Conservation (phyloP, 2,888 invertebrate genomes). For the Cetonia aurata region DNA sequence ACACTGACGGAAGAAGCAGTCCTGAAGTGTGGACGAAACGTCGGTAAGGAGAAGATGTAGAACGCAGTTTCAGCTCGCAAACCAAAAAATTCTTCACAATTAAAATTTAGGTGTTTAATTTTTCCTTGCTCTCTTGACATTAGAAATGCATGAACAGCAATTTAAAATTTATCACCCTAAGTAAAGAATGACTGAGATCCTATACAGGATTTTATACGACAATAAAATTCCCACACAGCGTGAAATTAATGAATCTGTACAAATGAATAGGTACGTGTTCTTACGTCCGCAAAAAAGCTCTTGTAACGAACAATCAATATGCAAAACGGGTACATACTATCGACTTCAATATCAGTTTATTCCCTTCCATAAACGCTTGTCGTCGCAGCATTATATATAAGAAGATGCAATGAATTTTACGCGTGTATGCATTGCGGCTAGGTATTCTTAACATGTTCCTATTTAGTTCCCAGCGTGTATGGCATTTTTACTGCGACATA, state of each 20-base stretch:
- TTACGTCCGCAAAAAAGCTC: constrained; percentile 1
- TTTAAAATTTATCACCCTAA: too few species aligned
- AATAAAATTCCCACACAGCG: neutral
- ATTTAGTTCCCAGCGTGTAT: constrained; percentile 26
- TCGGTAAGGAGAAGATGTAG: too few species aligned
- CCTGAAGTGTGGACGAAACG: too few species aligned
- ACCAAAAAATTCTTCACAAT: too few species aligned
- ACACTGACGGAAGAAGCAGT: too few species aligned
- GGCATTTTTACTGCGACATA: constrained; percentile 8
- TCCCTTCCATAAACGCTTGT: constrained; percentile 19
- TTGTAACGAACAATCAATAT: constrained; percentile 26
- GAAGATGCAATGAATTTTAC: constrained; percentile 34
- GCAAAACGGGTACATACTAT: constrained; percentile 9
- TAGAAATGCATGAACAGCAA: too few species aligned
- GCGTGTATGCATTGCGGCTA: constrained; percentile 19
- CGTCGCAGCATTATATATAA: constrained; percentile 9
- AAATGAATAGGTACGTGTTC: neutral
- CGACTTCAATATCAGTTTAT: constrained; percentile 9
- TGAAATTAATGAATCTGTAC: constrained; percentile 6
- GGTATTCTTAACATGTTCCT: constrained; percentile 18
- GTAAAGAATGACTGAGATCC: too few species aligned
- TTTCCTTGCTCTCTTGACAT: too few species aligned
- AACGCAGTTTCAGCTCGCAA: too few species aligned
- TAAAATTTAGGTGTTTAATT: too few species aligned
- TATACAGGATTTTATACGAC: neutral